Base-by-base conservation (phyloP, 2,797 vertebrate genomes). In the Microctenopoma lineatum region DNA sequence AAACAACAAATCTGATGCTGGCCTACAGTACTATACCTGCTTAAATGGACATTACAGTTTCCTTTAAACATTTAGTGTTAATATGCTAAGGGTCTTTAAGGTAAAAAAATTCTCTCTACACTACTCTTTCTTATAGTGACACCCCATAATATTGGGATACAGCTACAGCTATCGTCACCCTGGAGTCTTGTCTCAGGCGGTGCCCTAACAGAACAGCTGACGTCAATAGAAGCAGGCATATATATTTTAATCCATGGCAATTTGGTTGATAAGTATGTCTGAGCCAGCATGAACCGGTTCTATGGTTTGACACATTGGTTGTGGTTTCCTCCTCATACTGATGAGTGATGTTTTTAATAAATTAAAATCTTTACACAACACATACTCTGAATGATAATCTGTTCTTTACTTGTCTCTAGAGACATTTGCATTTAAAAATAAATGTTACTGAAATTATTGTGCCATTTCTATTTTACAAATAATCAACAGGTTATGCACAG, bases 171-270 rank as follows among this genome's bases (percentile, higher is more conserved):
- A 29, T 11, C 16, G 0, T 59, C 5, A 27, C 27, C n/a, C 36
- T n/a, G 7, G 0, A 45, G 70, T 52, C 18, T 70, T 1, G 10
- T 63, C 14, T 52, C 53, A 64, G 55, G 10, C 4, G 29, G 29
- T 6, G 11, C 27, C 36, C 1, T 16, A 59, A 75, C 58, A 64
- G 67, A 70, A 64, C 13, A 3, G 51, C 67, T 62, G 18, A 56
- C 67, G 77, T 75, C 58, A 64, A 83, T 48, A 60, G 27, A 44
- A 42, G 26, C 51, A 25, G 63, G 45, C 61, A 71, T 54, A 66
- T 66, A 71, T 54, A 66, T 66, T 72, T 63, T 46, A 74, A 71
- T 71, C 66, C 45, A 18, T 12, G 10, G 59, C 73, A 25, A 76
- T 47, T 55, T 42, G 11, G 15, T 74, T 21, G 21, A 21, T 21